Percentiles rank a stretch among this genome's conserved stretches.
These are phyloP conservation scores for Mesorhabditis belari DNA, from an alignment of 2,888 invertebrate genomes.

Conservation along the genomic window DNA sequence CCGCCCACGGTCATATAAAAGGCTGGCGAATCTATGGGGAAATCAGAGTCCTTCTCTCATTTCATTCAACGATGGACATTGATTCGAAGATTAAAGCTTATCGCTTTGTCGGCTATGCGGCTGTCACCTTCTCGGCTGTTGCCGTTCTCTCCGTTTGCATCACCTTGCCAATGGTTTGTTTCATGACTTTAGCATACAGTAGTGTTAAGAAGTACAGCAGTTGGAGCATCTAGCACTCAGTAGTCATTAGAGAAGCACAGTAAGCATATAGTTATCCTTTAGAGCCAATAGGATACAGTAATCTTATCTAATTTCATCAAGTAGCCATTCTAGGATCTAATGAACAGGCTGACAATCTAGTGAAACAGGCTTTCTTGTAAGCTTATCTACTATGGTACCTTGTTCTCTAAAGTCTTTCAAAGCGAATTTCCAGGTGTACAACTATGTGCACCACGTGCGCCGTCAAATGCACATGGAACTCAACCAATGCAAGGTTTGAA, in stretches of 20 bases:
- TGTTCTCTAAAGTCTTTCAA: not conserved
- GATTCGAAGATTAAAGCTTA: constrained; percentile 42
- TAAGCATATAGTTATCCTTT: no score
- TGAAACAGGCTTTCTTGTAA: not conserved
- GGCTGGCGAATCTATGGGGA: not conserved
- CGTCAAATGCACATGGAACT: constrained; percentile 39
- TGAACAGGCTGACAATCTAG: not conserved
- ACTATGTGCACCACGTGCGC: constrained; percentile 40
- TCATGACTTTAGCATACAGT: no score
- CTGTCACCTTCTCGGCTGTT: constrained; percentile 39
- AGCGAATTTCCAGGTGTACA: constrained; percentile 25
- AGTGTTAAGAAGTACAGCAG: no score
- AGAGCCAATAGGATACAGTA: no score
- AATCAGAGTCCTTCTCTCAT: not conserved
- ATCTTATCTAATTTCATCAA: no score
- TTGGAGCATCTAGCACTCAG: no score
- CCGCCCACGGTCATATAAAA: no score
- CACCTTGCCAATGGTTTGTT: constrained; percentile 32
- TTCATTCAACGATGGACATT: constrained; percentile 28
- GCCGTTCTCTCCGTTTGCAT: constrained; percentile 41
- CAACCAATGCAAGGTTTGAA: constrained; percentile 28
- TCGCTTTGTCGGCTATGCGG: constrained; percentile 42
- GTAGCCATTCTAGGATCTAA: not conserved
- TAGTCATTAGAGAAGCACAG: not conserved
- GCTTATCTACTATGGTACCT: no score